phyloP scores from a whole-genome alignment of 1,140 invertebrate genomes.

The Mizuhopecten yessoensis region DNA sequence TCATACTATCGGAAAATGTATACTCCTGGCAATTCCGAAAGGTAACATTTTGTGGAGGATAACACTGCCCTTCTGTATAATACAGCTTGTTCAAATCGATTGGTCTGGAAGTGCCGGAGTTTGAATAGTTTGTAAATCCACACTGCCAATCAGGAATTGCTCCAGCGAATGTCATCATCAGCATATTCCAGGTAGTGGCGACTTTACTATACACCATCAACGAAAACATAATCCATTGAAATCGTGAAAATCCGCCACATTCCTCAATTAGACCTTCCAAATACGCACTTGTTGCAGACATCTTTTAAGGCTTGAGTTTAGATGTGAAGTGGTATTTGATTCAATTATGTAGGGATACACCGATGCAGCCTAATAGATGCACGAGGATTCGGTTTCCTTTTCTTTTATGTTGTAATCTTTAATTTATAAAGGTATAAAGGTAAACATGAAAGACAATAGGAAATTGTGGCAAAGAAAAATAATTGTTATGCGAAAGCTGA shows the following conservation, averaged over 20 bases:
- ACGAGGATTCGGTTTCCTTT: neutral
- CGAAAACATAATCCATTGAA: neutral
- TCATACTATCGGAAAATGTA: constrained; percentile 40
- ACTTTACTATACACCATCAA: neutral
- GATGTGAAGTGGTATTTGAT: neutral
- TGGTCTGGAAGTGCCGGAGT: neutral
- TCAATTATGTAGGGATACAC: neutral
- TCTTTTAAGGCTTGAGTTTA: too few species aligned
- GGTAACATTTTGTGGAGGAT: neutral
- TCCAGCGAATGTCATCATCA: neutral
- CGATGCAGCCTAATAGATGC: too few species aligned
- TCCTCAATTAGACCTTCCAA: neutral
- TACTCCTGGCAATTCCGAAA: neutral
- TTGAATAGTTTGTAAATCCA: constrained; percentile 6
- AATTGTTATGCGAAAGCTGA: too few species aligned
- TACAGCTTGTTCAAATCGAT: neutral
- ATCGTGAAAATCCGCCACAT: neutral
- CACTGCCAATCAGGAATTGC: neutral
- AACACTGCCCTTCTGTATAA: neutral
- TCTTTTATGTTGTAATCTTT: too few species aligned
- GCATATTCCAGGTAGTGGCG: neutral
- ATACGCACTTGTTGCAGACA: too few species aligned
- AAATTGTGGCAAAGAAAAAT: too few species aligned
- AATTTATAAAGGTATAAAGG: too few species aligned
- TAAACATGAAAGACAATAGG: too few species aligned